These are phyloP conservation scores for Apocheima hispidaria DNA, from an alignment of 2,888 invertebrate species.

Conservation along the genomic window DNA sequence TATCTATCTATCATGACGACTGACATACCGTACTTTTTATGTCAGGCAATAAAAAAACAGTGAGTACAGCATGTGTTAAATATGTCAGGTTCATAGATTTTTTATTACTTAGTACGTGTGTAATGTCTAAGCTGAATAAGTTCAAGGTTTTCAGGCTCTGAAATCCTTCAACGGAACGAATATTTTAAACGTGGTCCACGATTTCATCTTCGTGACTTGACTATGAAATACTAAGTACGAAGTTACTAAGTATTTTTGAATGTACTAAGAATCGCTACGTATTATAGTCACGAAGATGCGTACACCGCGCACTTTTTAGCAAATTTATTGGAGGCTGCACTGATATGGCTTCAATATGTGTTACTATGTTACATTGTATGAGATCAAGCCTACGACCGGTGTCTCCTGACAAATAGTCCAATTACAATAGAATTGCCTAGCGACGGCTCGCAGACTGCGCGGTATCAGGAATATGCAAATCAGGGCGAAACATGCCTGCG, in stretches of 20 bases:
- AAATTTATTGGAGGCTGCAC: not conserved
- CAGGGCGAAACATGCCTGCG: not conserved
- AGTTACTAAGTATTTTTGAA: not conserved
- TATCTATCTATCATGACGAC: too few relatives aligned
- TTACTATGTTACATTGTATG: conserved; percentile 10
- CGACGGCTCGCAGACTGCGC: conserved; percentile 31
- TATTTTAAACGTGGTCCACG: not conserved
- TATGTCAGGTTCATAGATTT: too few relatives aligned
- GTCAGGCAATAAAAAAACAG: too few relatives aligned
- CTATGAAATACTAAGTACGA: not conserved
- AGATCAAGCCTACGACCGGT: conserved; percentile 25
- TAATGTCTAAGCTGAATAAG: too few relatives aligned
- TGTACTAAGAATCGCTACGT: not conserved
- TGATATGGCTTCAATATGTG: not conserved
- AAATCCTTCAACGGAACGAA: too few relatives aligned
- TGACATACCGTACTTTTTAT: too few relatives aligned
- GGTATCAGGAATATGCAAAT: conserved; percentile 10
- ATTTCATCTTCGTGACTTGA: not conserved
- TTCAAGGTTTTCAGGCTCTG: too few relatives aligned
- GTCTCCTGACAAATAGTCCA: conserved; percentile 65
- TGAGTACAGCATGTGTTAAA: too few relatives aligned
- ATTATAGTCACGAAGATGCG: not conserved
- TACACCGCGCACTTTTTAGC: not conserved
- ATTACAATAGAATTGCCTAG: conserved; percentile 67
- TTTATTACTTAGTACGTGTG: too few relatives aligned